phyloP scores from a whole-genome alignment of 2,797 vertebrate genomes.

The Fistularia commersonii region DNA sequence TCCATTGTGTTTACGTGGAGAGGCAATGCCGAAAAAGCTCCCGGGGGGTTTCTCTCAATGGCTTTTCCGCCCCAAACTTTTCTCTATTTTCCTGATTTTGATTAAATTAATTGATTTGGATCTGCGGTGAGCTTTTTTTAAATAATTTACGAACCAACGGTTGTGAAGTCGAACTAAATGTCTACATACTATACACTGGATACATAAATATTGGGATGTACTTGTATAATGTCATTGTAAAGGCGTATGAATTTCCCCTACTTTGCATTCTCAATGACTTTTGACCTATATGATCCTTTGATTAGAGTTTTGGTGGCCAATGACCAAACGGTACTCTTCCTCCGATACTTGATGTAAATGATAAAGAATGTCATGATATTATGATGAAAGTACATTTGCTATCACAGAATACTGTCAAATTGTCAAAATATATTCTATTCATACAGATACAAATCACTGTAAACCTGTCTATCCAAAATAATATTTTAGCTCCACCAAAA shows the following conservation, averaged over 20 bases:
- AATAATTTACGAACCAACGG: constrained; percentile 40
- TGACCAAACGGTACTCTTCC: constrained; percentile 12
- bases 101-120: constrained; percentile 44
- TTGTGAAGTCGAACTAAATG: constrained; percentile 35
- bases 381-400: constrained; percentile 29
- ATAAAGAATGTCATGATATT: constrained; percentile 50
- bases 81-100: constrained; percentile 40
- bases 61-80: constrained; percentile 31
- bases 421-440: constrained; percentile 32
- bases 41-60: constrained; percentile 47
- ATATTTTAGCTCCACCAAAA: constrained; percentile 23
- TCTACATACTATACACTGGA: constrained; percentile 35
- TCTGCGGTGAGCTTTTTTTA: constrained; percentile 46
- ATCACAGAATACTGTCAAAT: constrained; percentile 31
- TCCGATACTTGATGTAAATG: constrained; percentile 46
- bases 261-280: constrained; percentile 23
- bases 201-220: constrained; percentile 40
- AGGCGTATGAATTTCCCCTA: constrained; percentile 27
- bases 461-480: constrained; percentile 29
- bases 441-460: constrained; percentile 15
- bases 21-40: constrained; percentile 52
- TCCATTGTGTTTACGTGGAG: constrained; percentile 69
- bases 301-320: constrained; percentile 1
- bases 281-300: constrained; percentile 2
- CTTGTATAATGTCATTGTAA: constrained; percentile 35